Conservation (phyloP, 37 sponge, comb jelly and placozoan genomes). For the Corticium candelabrum region DNA sequence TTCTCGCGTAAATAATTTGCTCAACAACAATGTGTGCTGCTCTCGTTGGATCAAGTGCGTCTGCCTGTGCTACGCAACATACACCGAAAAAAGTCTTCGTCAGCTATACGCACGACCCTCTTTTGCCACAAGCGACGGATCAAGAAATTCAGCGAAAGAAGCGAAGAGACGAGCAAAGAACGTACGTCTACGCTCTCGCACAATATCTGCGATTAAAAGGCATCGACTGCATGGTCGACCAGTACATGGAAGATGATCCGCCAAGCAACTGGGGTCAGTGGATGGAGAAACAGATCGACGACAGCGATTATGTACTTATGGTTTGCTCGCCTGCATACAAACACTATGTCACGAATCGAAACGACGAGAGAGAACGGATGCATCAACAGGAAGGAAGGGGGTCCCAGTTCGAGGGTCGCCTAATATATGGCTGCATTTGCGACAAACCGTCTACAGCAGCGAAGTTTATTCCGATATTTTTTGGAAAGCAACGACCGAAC, state of each 20-base stretch:
- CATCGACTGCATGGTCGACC: neutral
- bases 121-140: neutral
- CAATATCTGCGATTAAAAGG: neutral
- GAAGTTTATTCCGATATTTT: slow-evolving; percentile 1
- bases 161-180: neutral
- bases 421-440: neutral
- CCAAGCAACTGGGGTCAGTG: neutral
- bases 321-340: neutral
- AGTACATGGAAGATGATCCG: neutral
- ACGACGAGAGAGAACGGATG: neutral
- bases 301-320: neutral
- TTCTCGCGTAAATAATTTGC: too few species aligned
- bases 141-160: neutral
- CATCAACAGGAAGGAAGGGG: neutral
- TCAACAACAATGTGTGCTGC: too few species aligned
- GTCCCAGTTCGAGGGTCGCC: neutral
- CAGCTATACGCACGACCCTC: neutral
- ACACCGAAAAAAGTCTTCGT: slow-evolving; percentile 1
- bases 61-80: too few species aligned
- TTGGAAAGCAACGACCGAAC: neutral
- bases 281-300: neutral
- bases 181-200: neutral
- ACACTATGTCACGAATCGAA: neutral
- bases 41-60: too few species aligned
- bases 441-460: neutral